Base-by-base conservation (phyloP, 2,888 invertebrate genomes). In the Tiliacea citrago region DNA sequence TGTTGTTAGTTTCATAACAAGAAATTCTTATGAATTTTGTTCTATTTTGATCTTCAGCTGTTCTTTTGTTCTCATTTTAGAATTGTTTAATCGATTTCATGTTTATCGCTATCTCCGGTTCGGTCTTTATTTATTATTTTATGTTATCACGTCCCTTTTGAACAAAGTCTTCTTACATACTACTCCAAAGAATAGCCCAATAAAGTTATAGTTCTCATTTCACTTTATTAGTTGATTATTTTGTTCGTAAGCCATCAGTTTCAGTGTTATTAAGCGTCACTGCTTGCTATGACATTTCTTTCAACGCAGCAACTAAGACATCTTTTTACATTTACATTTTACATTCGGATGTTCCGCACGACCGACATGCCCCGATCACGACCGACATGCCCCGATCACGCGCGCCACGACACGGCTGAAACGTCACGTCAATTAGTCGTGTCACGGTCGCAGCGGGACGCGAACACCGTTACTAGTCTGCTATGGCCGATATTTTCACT, bases 341-440 rank as follows among this genome's bases (percentile, higher is more conserved):
- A 67, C 69, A 79, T 63, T 77, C 35, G 66, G 79, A 82, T 77
- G 71, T 79, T 66, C 76, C 73, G 79, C 77, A 84, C 77, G 82
- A 84, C n/a, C n/a, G n/a, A n/a, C 60, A 42, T 65, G 47, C 16
- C 16, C 39, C 51, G 68, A 85, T 85, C 86, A 86, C 86, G 84
- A n/a, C n/a, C n/a, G n/a, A n/a, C 60, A 42, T 65, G 47, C 16
- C 16, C 39, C 51, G 68, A 85, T 85, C 86, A 86, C 86, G 84
- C 84, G 73, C 78, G 73, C 79, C 82, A 58, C 71, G 68, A 68
- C 81, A 72, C 77, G 73, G 65, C 73, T 49, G 62, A 39, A 73
- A 77, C 77, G 85, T 88, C 81, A 81, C 86, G 77, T 79, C 88
- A 90, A 90, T 90, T 90, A 88, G 88, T 86, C 81, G 84, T 77